phyloP scores from a whole-genome alignment of 1,140 invertebrate species.

The Wiebesia pumilae region DNA sequence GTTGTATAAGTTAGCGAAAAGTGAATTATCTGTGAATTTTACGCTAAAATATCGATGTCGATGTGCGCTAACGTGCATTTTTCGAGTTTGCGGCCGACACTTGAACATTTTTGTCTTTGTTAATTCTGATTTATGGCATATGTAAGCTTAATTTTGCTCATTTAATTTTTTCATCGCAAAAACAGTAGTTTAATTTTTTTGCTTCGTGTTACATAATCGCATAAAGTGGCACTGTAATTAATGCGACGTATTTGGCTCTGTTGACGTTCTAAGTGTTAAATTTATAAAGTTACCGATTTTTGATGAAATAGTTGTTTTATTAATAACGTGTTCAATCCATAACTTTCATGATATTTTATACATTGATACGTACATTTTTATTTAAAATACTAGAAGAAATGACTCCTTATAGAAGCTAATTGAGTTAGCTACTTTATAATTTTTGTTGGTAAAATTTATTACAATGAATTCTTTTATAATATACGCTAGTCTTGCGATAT shows the following conservation, averaged over 20 bases:
- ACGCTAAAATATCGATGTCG: background rate
- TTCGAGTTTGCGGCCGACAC: background rate
- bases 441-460: background rate
- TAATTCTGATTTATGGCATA: conserved; percentile 2
- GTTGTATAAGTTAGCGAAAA: background rate
- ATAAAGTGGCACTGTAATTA: background rate
- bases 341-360: background rate
- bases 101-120: background rate
- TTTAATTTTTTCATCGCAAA: background rate
- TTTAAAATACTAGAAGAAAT: background rate
- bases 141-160: background rate
- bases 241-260: background rate
- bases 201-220: background rate
- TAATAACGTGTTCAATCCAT: background rate
- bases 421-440: background rate
- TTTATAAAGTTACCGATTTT: background rate
- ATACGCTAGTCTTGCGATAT: background rate
- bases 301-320: background rate
- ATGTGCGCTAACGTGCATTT: background rate
- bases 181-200: background rate
- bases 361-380: background rate
- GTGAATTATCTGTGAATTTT: conserved; percentile 12
- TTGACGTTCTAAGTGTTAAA: background rate
- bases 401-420: too few species aligned
- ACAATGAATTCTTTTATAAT: background rate